Percentiles rank a stretch among this genome's conserved stretches.
Conservation (phyloP, 1,140 invertebrate genomes). For the Papilio polyxenes region DNA sequence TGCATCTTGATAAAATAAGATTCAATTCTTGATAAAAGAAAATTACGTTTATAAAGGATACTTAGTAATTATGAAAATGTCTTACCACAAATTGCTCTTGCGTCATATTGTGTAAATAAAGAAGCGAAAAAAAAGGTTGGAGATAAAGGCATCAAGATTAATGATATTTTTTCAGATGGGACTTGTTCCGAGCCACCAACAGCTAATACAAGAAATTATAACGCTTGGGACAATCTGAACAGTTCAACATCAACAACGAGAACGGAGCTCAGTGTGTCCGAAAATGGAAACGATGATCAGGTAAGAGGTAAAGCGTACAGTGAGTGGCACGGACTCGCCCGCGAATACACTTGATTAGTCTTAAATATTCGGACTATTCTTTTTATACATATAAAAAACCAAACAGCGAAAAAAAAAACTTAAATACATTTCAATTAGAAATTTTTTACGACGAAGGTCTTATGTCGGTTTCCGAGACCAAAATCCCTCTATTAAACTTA, state of each 20-base stretch:
- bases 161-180: slow-evolving; percentile 55
- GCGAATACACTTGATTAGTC: no score
- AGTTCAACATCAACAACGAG: slow-evolving; percentile 72
- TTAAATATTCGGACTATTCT: no score
- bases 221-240: slow-evolving; percentile 63
- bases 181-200: slow-evolving; percentile 72
- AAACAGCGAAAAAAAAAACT: no score
- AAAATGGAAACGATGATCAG: slow-evolving; percentile 58
- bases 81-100: not conserved
- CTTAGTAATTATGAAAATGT: not conserved
- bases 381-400: no score
- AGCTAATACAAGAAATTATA: slow-evolving; percentile 55
- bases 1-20: not conserved
- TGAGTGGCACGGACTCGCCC: no score
- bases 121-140: not conserved
- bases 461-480: no score
- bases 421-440: no score
- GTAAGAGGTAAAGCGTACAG: slow-evolving; percentile 39
- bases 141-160: not conserved
- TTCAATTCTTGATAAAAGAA: not conserved
- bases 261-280: slow-evolving; percentile 68
- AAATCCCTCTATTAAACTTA: no score
- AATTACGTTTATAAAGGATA: not conserved
- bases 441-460: no score
- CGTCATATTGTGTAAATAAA: not conserved